A percentile compares a stretch with the other conserved stretches of the same genome.
Conservation (phyloP, 1,140 invertebrate species). For the Meloidogyne chitwoodi region DNA sequence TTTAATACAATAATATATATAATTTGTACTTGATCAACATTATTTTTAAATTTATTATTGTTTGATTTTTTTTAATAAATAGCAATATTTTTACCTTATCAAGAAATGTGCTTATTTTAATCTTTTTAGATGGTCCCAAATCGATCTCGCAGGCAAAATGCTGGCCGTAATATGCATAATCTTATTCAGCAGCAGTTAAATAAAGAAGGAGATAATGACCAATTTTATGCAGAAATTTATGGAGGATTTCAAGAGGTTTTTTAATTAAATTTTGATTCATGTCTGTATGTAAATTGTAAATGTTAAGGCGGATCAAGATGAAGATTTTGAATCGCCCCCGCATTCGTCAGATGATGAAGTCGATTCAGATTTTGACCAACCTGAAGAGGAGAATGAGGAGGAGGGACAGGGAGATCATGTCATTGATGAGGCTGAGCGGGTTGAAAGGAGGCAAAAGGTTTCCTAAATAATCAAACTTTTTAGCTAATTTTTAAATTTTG, state of each 20-base stretch:
- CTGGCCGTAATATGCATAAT: conserved; percentile 44
- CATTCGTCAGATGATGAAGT: conserved; percentile 38
- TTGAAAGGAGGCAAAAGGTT: conserved; percentile 23
- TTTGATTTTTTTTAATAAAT: not conserved
- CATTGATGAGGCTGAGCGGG: not conserved
- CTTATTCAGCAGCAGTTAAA: conserved; percentile 22
- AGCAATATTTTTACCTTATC: no score
- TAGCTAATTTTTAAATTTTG: not conserved
- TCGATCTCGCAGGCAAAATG: conserved; percentile 34
- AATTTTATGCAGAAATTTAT: conserved; percentile 47
- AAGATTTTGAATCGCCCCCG: conserved; percentile 38
- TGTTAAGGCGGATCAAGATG: conserved; percentile 41
- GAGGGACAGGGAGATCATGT: conserved; percentile 3
- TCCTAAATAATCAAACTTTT: not conserved
- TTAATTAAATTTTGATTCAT: not conserved
- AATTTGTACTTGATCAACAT: no score
- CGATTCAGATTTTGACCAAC: conserved; percentile 45
- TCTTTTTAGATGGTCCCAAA: conserved; percentile 24
- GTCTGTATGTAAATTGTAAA: conserved; percentile 3
- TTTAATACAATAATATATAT: no score
- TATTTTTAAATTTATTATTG: not conserved
- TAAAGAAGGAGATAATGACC: conserved; percentile 26
- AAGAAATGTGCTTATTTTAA: no score
- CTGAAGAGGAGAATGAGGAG: conserved; percentile 41
- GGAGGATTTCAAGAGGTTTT: conserved; percentile 46